Conservation (phyloP, 1,140 invertebrate species). For the Bombus sibiricus region DNA sequence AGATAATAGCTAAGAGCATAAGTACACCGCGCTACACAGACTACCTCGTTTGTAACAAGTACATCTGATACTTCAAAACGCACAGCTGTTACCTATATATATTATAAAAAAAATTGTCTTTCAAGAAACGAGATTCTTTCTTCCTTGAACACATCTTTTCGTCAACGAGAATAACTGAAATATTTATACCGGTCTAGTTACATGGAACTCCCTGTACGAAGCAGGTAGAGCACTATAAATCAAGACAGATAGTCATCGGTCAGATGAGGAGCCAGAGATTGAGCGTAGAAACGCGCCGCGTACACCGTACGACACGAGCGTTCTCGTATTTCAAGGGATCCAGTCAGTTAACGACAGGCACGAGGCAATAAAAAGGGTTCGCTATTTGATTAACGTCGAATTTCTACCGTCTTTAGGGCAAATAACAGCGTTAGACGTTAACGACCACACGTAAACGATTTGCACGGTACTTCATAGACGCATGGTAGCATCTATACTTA, state of each 20-base stretch:
- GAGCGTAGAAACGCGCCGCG: not conserved
- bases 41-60: not conserved
- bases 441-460: not conserved
- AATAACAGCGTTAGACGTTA: not conserved
- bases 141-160: not conserved
- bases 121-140: not conserved
- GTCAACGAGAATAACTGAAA: not conserved
- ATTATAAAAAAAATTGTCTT: not conserved
- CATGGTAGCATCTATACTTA: not conserved
- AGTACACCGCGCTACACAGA: not conserved
- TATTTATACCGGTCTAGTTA: not conserved
- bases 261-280: slow-evolving; percentile 9
- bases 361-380: not conserved
- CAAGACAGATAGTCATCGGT: slow-evolving; percentile 24
- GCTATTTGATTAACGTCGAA: slow-evolving; percentile 1
- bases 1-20: not conserved
- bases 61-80: not conserved
- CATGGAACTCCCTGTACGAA: not conserved
- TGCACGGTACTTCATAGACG: not conserved
- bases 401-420: not conserved
- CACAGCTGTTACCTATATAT: not conserved
- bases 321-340: slow-evolving; percentile 7
- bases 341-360: not conserved
- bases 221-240: not conserved
- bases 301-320: not conserved